Base-by-base conservation (phyloP, 2,888 invertebrate species). In the Yponomeuta malinellus region DNA sequence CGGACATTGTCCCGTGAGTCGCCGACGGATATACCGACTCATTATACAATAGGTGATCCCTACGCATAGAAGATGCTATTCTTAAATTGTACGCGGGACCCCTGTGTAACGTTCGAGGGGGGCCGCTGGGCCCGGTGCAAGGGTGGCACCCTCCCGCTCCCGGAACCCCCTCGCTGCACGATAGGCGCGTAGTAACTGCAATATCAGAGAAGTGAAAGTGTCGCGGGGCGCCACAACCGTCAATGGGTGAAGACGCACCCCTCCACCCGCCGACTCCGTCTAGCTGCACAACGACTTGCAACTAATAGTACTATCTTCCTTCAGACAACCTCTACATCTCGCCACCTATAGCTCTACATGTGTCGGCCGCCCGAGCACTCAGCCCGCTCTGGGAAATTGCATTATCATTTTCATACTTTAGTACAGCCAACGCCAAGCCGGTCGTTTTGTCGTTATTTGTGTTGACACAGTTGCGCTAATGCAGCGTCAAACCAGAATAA, bases 131-230 rank as follows among this genome's bases (percentile, higher is more conserved):
- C 83, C 88, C 66, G 83, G 82, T 89, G 90, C 90, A 90, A 80
- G 86, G 90, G 88, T 85, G 88, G 85, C 33, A 4, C 52, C 82
- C 81, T 82, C 83, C 83, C 80, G 85, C 48, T 63, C 52, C 80
- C 82, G 79, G 77, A 83, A 59, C 52, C 52, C 52, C 83, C 84
- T 85, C 83, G 82, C 78, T 85, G 86, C 84, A 85, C 85, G 82
- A 86, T 90, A 90, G 91, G 91, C 91, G 90, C 90, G 90, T 90
- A 91, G 90, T 91, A 87, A 87, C 89, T 90, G 91, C 90, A 90
- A 90, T 90, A 91, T 88, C 91, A 87, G 90, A 87, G 89, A 86
- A 92, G 91, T 91, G 91, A 92, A 92, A 92, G 91, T 92, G 91
- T 92, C 91, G 90, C 89, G 90, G 88, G 84, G 80, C 83, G 91